Base-by-base conservation (phyloP, 2,113 vertebrate genomes). In the Girardinichthys multiradiatus region DNA sequence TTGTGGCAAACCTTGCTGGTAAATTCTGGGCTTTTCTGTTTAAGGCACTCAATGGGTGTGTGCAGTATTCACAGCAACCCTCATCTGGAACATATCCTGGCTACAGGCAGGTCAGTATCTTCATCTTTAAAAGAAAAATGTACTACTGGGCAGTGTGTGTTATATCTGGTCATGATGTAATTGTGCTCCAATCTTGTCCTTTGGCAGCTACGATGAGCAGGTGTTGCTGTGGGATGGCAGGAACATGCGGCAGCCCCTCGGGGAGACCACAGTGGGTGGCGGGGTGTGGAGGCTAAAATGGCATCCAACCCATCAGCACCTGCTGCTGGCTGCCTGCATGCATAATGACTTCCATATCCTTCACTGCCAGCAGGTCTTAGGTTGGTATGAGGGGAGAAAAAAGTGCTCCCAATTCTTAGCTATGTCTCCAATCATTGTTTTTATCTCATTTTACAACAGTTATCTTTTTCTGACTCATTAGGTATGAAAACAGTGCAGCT, bases 271-370 rank as follows among this genome's bases (percentile, higher is more conserved):
- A 0, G 54, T 95, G 3, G 95, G 93, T 11, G 98, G 98, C 0
- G 97, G 97, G 0, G 96, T 99, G 3, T 99, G 98, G 98, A 91
- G 98, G 89, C 87, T 99, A 11, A 98, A 96, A 90, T 99, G 98
- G 98, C 97, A 99, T 51, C 98, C 98, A 0, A 84, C 68, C 39
- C 74, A 91, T 7, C 86, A 91, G 0, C 86, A 96, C 14, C 91
- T 98, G 76, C 95, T 99, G 70, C 59, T 99, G 77, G 97, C 97
- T 0, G 97, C 98, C 54, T 98, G 97, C 73, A 98, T 97, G 98
- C 95, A 97, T 83, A 93, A 94, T 0, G 96, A 97, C 65, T 97
- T 98, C 79, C 95, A 95, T 57, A 92, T 99, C 80, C 94, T 98
- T 0, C 85, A 96, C 92, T 97, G 95, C 89, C 93, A 92, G 0